Percentiles rank a stretch among this genome's conserved stretches.
Evolutionary conservation across 2,888 invertebrate genomes (phyloP).

Genomic region (Cephus sareptanus): DNA sequence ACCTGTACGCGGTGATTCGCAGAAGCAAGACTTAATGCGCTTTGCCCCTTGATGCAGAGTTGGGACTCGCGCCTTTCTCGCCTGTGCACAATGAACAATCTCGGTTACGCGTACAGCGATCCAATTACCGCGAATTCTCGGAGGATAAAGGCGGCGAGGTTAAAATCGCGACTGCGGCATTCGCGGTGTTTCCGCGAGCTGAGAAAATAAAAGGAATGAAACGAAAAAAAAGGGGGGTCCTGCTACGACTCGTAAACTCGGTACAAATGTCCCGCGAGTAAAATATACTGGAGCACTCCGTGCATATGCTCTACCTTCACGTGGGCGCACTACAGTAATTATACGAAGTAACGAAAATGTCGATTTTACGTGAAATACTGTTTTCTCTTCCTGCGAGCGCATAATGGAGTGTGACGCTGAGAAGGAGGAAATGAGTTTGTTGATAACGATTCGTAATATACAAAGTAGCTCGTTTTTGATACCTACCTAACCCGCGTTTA

Average conservation of each 20-base stretch:
- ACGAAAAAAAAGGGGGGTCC: not conserved
- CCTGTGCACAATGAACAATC: not conserved
- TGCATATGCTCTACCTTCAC: not conserved
- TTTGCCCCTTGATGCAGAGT: not conserved
- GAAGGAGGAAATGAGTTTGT: not conserved
- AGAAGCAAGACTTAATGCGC: not conserved
- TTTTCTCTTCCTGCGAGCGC: not conserved
- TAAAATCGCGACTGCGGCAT: not conserved
- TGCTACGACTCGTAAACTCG: not conserved
- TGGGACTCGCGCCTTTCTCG: not conserved
- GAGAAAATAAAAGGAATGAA: not conserved
- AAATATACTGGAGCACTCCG: not conserved
- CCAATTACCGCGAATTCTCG: not conserved
- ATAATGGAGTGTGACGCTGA: not conserved
- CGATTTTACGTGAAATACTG: not conserved
- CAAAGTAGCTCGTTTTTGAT: not conserved
- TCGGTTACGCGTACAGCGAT: not conserved
- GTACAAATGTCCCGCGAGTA: not conserved
- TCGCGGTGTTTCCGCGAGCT: not conserved
- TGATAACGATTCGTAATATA: not conserved
- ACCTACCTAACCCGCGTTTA: not conserved
- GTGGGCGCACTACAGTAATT: not conserved
- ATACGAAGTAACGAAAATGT: not conserved
- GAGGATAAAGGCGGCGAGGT: not conserved
- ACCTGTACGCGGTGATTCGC: not conserved